phyloP scores from a whole-genome alignment of 1,140 invertebrate genomes.

The Laupala kohalensis region DNA sequence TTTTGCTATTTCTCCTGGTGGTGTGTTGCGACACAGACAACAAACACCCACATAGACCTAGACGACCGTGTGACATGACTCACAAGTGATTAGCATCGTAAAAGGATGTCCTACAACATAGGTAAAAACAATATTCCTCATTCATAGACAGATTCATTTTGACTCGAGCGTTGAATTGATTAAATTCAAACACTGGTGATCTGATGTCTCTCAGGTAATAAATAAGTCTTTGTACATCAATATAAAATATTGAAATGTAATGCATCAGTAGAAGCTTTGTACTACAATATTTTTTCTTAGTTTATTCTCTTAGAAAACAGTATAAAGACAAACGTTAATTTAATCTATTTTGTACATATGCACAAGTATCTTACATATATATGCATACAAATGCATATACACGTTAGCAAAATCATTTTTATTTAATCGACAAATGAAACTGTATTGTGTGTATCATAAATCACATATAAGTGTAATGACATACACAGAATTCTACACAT shows the following conservation, averaged over 20 bases:
- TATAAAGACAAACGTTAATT: not conserved
- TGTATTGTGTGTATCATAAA: too few species aligned
- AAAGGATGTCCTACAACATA: not conserved
- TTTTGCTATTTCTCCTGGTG: not conserved
- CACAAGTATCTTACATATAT: too few species aligned
- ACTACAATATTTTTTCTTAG: not conserved
- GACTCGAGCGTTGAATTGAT: not conserved
- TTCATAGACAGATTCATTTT: not conserved
- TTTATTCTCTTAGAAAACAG: not conserved
- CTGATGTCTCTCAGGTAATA: not conserved
- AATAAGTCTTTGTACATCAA: not conserved
- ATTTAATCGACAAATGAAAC: too few species aligned
- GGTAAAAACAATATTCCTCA: not conserved
- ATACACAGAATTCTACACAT: too few species aligned
- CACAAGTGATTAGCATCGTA: not conserved
- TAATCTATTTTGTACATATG: not conserved
- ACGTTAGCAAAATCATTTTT: not conserved
- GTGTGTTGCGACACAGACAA: not conserved
- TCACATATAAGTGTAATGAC: too few species aligned
- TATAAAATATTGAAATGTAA: too few species aligned
- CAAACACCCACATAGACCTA: not conserved
- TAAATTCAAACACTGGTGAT: not conserved
- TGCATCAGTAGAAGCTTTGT: too few species aligned
- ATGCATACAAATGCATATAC: not conserved
- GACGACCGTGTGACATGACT: not conserved